Base-by-base conservation (phyloP, 2,888 invertebrate species). In the Ophraella communa region DNA sequence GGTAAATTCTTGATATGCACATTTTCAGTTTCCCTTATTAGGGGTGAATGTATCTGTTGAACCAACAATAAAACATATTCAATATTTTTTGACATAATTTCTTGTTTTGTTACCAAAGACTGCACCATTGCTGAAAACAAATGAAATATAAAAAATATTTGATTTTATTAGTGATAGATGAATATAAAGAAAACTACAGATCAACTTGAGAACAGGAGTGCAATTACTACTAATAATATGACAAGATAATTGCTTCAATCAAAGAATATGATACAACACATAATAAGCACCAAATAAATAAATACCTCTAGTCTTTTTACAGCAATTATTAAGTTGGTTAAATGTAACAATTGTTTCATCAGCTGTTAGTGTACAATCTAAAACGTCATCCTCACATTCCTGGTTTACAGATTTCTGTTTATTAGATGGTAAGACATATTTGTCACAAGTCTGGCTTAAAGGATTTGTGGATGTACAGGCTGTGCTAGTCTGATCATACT, bases 41-140 rank as follows among this genome's bases (percentile, higher is more conserved):
- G 11, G 24, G 52, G 52, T 14, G 52, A 52, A 21, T 52, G 52
- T 24, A 52, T 52, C 24, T 52, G 52, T 17, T 52, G 52, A 14
- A 52, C 30, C 18, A 52, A 52, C 24, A 14, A 10, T n/a, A 52
- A 52, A n/a, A 52, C 17, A n/a, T 52, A 52, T 30, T 52, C 52
- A 21, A 52, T 24, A 24, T 52, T 24, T 52, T 30, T 52, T n/a
- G 52, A 3, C 27, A 52, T n/a, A 2, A 24, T 30, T 21, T 52
- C 52, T 30, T 52, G 52, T 24, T 24, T 52, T 27, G 52, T 52
- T 0, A 52, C 8, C 4, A 27, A 27, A 27, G 27, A 27, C 27
- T 27, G 27, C 27, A 27, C 27, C 27, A 27, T 27, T 3, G 27
- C 27, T 27, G 27, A 27, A 27, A 27, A 27, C 27, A 27, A 27